phyloP scores from a whole-genome alignment of 2,888 invertebrate species.

The Lapara coniferarum region DNA sequence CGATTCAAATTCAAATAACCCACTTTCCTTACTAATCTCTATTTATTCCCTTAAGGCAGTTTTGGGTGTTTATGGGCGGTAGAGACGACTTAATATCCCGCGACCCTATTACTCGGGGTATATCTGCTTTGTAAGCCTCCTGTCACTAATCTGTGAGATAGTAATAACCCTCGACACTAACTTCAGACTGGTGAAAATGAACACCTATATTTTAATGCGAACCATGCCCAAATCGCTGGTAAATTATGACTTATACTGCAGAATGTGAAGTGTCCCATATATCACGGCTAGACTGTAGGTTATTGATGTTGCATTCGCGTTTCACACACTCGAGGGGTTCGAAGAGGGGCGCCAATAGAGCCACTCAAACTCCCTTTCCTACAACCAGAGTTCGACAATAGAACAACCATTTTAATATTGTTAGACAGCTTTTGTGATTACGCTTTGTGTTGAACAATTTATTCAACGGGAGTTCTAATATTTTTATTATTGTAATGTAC shows the following conservation, averaged over 20 bases:
- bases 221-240: background rate
- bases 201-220: background rate
- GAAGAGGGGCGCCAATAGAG: background rate
- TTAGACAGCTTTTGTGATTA: slow-evolving; percentile 11
- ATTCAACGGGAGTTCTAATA: slow-evolving; percentile 1
- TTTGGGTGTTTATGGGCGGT: too few relatives aligned
- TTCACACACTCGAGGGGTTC: slow-evolving; percentile 17
- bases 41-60: too few relatives aligned
- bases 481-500: slow-evolving; percentile 20
- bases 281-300: slow-evolving; percentile 7
- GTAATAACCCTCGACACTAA: background rate
- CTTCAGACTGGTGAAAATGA: background rate
- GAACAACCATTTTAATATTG: slow-evolving; percentile 19
- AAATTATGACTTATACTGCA: background rate
- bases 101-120: too few relatives aligned
- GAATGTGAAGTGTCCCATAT: background rate
- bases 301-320: slow-evolving; percentile 14
- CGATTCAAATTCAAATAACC: too few relatives aligned
- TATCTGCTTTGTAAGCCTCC: too few relatives aligned
- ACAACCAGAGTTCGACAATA: background rate
- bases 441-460: slow-evolving; percentile 6
- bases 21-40: too few relatives aligned
- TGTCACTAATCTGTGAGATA: too few relatives aligned
- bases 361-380: background rate
- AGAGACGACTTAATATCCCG: too few relatives aligned